Evolutionary conservation across 2,888 invertebrate species (phyloP), one percentile per base, ranked within the genome.

Genomic region (Tryphoninae sp.): DNA sequence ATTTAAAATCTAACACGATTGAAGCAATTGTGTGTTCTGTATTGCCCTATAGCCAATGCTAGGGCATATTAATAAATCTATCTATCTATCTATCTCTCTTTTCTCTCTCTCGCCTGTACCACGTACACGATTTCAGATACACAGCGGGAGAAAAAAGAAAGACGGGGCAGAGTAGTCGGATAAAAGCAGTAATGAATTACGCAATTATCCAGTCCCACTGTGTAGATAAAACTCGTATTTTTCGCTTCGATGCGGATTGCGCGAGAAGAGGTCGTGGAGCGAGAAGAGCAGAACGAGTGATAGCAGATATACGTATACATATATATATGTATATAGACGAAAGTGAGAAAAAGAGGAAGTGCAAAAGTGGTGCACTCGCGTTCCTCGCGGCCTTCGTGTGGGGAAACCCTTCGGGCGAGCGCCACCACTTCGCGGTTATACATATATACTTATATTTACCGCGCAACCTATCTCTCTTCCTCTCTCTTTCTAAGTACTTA

Each of bases 111-210:
- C 58, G 19, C 53, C 53, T 23, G 8, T 67, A n/a, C n/a, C 22
- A 16, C 49, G n/a, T 64, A 23, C 40, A 51, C 51, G 13, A 45
- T 45, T 45, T 13, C 13, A 45, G 61, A 53, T 62, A 51, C 42
- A 51, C 67, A 53, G 33, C 69, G 62, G 68, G 79, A 80, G 74
- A 81, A 82, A 77, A 81, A 11, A 26, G 16, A 19, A 8, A 55
- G 40, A 69, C 49, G 78, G 68, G 26, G 16, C 13, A 53, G 33
- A 42, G 73, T 81, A 83, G 82, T 83, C 77, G 86, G 87, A 89
- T 88, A 88, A 88, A 87, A 86, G 85, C 86, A 81, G 87, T 89
- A 89, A 90, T 90, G 89, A 90, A 90, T 90, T 89, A 89, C 87
- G 87, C 88, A 89, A 89, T 91, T 90, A 90, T 87, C 89, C 87